phyloP scores from a whole-genome alignment of 2,797 vertebrate species.

The Chromobotia macracanthus region DNA sequence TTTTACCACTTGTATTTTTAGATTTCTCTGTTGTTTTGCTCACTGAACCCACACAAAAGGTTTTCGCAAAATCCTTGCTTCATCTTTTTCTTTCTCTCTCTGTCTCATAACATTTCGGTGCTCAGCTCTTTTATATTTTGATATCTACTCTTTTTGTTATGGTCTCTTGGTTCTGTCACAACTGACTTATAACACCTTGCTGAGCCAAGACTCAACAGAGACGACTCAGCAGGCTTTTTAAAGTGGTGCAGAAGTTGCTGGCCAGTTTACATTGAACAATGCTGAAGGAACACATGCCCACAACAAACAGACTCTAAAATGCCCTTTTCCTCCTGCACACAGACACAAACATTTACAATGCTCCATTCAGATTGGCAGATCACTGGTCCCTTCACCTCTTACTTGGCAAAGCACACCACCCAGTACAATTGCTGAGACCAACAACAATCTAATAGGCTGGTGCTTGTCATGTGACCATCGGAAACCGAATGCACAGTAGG shows the following conservation, averaged over 20 bases:
- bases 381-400: constrained; percentile 9
- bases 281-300: constrained; percentile 41
- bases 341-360: constrained; percentile 45
- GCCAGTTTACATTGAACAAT: constrained; percentile 38
- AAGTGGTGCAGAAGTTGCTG: constrained; percentile 25
- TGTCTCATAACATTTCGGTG: constrained; percentile 9
- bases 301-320: constrained; percentile 52
- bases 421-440: constrained; percentile 58
- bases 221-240: constrained; percentile 11
- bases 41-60: not conserved
- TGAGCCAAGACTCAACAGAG: not conserved
- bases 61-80: not conserved
- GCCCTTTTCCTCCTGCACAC: constrained; percentile 8
- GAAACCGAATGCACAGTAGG: not conserved
- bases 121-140: not conserved
- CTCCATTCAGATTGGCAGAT: constrained; percentile 40
- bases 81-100: not conserved
- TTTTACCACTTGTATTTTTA: not conserved
- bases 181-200: constrained; percentile 23
- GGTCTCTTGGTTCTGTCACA: constrained; percentile 11
- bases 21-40: not conserved
- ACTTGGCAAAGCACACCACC: constrained; percentile 49
- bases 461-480: not conserved
- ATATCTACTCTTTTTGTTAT: constrained; percentile 4
- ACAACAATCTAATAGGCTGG: constrained; percentile 45